Base-by-base conservation (phyloP, 2,888 invertebrate genomes). In the Drosophila koepferae region DNA sequence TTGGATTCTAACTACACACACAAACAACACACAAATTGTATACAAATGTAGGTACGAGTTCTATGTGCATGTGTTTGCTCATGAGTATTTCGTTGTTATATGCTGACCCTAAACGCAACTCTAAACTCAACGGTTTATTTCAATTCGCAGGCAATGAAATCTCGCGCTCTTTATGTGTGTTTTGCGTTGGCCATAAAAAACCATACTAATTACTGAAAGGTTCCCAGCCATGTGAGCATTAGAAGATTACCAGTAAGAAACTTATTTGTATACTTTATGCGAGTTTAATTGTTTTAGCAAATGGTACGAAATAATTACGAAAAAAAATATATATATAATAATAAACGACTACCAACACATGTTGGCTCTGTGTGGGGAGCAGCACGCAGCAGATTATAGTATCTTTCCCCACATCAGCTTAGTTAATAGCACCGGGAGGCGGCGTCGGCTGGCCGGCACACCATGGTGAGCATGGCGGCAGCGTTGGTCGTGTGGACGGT, bases 271-370 rank as follows among this genome's bases (percentile, higher is more conserved):
- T 69, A 81, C 59, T 82, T 82, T 75, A 86, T 86, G 65, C 43
- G 65, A 71, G 75, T 77, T 74, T 80, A 82, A 80, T 83, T 86
- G 82, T 75, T 82, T 77, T 68, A 59, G 71, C 67, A 80, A 82
- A 79, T 73, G 64, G 64, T 61, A 56, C 48, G 64, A 74, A 74
- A 81, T 84, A 81, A 84, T 81, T 77, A 65, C 62, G 23, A 51
- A 60, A 23, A 49, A 60, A 63, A 28, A 28, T 5, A 28, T 5
- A 28, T 20, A 20, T n/a, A 20, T 23, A 28, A 28, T 28, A 72
- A 20, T 67, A 61, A 69, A 64, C 34, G 49, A 68, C 49, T 49
- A 38, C 38, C 20, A 51, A 43, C 44, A 48, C n/a, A 58, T 49
- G 53, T 28, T 31, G 40, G 56, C 23, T 43, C 31, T 23, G 14